Conservation (phyloP, 2,888 invertebrate species). For the Campopleginae sp. region DNA sequence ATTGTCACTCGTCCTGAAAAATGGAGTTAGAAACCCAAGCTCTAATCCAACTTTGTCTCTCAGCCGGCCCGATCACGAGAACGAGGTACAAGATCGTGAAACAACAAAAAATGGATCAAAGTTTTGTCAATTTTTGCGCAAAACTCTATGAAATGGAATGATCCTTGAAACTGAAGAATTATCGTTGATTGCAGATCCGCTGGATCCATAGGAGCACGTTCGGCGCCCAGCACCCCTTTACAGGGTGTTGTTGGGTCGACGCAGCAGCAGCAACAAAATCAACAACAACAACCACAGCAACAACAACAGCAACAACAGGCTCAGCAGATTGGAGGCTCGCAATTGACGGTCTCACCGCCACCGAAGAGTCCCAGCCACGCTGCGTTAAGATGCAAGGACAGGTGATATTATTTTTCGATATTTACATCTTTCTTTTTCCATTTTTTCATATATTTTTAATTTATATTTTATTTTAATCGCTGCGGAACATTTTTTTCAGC, state of each 20-base stretch:
- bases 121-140: no score
- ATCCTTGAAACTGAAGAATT: no score
- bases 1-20: neutral
- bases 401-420: conserved; percentile 69
- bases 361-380: conserved; percentile 83
- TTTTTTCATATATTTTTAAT: neutral
- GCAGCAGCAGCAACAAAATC: conserved; percentile 68
- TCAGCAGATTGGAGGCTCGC: conserved; percentile 76
- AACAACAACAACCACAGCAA: conserved; percentile 75
- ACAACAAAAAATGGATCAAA: conserved; percentile 5
- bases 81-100: conserved; percentile 74
- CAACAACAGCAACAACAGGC: conserved; percentile 77
- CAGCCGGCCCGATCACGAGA: conserved; percentile 75
- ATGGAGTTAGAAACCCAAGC: conserved; percentile 81
- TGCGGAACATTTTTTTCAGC: neutral
- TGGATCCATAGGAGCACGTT: conserved; percentile 88
- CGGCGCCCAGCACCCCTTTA: conserved; percentile 89
- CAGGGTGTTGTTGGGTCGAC: conserved; percentile 82
- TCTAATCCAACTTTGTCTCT: conserved; percentile 78
- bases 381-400: conserved; percentile 80
- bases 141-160: no score
- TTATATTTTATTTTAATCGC: neutral
- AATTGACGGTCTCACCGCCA: conserved; percentile 77
- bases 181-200: conserved; percentile 84
- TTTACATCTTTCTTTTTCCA: neutral